Base-by-base conservation (phyloP, 2,888 invertebrate species). In the Heptascelio sp. region DNA sequence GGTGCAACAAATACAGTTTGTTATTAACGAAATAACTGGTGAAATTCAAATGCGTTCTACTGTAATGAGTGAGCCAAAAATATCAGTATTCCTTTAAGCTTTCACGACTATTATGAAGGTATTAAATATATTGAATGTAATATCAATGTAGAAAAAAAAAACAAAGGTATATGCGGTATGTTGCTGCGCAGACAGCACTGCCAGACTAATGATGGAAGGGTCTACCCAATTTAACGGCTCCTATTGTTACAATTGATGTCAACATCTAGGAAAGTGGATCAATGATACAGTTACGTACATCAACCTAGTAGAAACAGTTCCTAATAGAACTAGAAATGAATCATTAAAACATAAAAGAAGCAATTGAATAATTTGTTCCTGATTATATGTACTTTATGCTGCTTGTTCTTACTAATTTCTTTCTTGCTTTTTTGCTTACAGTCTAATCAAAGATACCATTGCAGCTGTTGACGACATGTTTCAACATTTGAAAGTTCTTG, bases 371-470 rank as follows among this genome's bases (percentile, higher is more conserved):
- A 17, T 84, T 80, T 43, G 70, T 71, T 3, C 78, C 75, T 0
- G 80, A 84, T 65, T 49, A 26, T 15, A 80, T 84, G 84, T 80
- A 84, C 25, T 65, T 40, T 40, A 19, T 71, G 6, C 15, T n/a
- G 37, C 46, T 77, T 23, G 79, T 79, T 13, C 55, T 76, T 1
- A 70, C n/a, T 0, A 72, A 40, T 26, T 62, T 76, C 68, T 75
- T 65, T 65, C 55, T 70, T 37, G 37, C 26, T n/a, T 30, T 15
- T 13, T 64, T 17, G n/a, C n/a, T 5, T n/a, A 30, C 68, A 25
- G 21, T 6, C 13, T 57, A 37, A 21, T n/a, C 15, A 19, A 37
- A 43, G 8, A 46, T 43, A 1, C 19, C 34, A 43, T 34, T 34
- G 5, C 51, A 51, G n/a, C 5, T n/a, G 64, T 72, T 53, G 65